Conservation (phyloP, 2,797 vertebrate genomes). For the Staurois parvus region DNA sequence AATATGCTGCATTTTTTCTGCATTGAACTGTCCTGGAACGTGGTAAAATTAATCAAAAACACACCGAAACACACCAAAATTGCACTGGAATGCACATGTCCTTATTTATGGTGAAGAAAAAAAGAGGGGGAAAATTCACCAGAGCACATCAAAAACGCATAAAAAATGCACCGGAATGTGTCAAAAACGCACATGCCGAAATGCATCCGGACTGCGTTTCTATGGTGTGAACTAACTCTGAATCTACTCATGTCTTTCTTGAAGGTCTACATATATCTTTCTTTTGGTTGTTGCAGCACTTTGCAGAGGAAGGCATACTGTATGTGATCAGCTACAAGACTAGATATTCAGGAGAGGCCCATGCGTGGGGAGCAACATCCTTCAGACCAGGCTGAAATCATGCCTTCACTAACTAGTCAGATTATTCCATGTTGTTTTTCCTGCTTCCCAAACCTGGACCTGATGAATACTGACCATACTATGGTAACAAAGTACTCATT, state of each 20-base stretch:
- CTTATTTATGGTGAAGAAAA: too few relatives aligned
- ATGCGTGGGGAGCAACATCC: conserved; percentile 45
- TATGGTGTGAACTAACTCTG: too few relatives aligned
- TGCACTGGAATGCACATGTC: too few relatives aligned
- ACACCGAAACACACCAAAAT: too few relatives aligned
- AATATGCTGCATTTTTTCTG: too few relatives aligned
- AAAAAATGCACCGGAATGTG: too few relatives aligned
- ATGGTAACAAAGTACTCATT: conserved; percentile 43
- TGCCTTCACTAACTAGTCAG: conserved; percentile 39
- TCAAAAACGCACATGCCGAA: too few relatives aligned
- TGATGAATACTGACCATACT: conserved; percentile 48
- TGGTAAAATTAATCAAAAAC: too few relatives aligned
- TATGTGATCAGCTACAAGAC: conserved; percentile 34
- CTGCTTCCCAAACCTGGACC: conserved; percentile 40
- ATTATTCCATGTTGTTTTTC: conserved; percentile 51
- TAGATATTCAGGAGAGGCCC: conserved; percentile 46
- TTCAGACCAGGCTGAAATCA: conserved; percentile 37
- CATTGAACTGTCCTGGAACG: too few relatives aligned
- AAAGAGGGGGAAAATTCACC: too few relatives aligned
- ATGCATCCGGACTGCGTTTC: too few relatives aligned
- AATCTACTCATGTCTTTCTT: not conserved
- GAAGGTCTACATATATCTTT: not conserved
- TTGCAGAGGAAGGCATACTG: conserved; percentile 34
- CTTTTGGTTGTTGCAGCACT: conserved; percentile 11
- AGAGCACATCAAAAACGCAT: too few relatives aligned